Conservation (phyloP, 30 jellyfish, hydroid and myxozoan genomes). For the Turritopsis dohrnii region DNA sequence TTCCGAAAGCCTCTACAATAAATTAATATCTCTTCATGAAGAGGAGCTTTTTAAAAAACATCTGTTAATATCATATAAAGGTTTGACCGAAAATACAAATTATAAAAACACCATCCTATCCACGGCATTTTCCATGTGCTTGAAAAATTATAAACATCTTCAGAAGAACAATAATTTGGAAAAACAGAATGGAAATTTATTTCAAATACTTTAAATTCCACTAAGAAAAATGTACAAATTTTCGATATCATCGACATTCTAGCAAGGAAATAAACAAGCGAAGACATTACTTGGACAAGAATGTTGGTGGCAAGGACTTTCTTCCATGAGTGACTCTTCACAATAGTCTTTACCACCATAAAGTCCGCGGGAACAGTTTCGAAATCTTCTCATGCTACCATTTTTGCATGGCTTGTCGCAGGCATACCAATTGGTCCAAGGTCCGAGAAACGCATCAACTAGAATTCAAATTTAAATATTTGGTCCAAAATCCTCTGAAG, state of each 20-base stretch:
- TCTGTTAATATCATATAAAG: no score
- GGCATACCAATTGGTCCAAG: slow-evolving; percentile 5
- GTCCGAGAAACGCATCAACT: not conserved
- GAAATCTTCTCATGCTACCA: not conserved
- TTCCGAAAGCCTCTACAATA: not conserved
- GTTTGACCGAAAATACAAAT: no score
- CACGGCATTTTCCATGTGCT: no score
- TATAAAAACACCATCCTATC: not conserved
- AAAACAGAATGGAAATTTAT: no score
- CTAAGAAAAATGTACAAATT: no score
- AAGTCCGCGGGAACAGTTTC: not conserved
- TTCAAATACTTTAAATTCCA: no score
- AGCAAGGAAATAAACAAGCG: not conserved
- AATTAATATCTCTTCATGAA: no score
- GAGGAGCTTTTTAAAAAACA: not conserved
- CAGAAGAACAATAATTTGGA: no score
- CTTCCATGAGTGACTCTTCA: not conserved
- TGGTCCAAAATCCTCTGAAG: no score
- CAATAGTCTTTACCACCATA: slow-evolving; percentile 3
- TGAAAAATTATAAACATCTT: no score
- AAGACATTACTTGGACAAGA: slow-evolving; percentile 6
- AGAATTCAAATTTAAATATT: not conserved
- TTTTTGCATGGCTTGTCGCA: not conserved
- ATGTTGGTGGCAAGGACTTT: not conserved
- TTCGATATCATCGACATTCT: no score